Conservation (phyloP, 1,140 invertebrate species). For the Bombus difficillimus region DNA sequence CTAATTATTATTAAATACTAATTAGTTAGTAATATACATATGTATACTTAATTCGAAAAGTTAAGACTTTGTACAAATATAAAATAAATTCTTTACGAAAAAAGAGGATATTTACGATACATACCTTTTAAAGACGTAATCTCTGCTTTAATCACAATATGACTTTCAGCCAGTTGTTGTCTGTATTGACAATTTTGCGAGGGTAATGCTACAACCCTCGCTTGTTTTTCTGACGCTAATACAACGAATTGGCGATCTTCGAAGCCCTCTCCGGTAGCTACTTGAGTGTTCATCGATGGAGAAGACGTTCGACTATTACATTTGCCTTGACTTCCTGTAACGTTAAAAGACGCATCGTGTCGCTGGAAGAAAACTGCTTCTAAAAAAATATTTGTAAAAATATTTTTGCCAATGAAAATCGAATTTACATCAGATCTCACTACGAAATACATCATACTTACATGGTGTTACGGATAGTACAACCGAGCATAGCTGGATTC, state of each 20-base stretch:
- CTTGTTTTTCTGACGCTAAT: constrained; percentile 97
- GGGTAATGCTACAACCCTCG: constrained; percentile 95
- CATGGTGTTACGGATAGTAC: too few relatives aligned
- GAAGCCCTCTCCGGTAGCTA: constrained; percentile 82
- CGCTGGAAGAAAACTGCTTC: not conserved
- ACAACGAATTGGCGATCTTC: constrained; percentile 96
- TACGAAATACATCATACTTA: too few relatives aligned
- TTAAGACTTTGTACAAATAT: too few relatives aligned
- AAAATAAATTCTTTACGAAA: too few relatives aligned
- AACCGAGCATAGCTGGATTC: too few relatives aligned
- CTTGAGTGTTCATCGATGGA: constrained; percentile 85
- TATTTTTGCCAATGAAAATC: too few relatives aligned
- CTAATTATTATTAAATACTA: too few relatives aligned
- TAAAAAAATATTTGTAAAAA: too few relatives aligned
- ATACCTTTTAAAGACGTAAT: constrained; percentile 96
- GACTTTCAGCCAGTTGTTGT: constrained; percentile 92
- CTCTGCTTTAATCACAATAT: constrained; percentile 97
- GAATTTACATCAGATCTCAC: too few relatives aligned
- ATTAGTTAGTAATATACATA: not conserved
- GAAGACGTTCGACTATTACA: constrained; percentile 86
- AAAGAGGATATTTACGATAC: not conserved
- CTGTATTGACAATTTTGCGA: constrained; percentile 96
- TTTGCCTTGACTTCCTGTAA: constrained; percentile 77
- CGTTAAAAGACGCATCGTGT: constrained; percentile 5
- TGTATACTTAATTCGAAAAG: too few relatives aligned